phyloP scores from a whole-genome alignment of 2,888 invertebrate genomes.

The Chymomyza procnemis region DNA sequence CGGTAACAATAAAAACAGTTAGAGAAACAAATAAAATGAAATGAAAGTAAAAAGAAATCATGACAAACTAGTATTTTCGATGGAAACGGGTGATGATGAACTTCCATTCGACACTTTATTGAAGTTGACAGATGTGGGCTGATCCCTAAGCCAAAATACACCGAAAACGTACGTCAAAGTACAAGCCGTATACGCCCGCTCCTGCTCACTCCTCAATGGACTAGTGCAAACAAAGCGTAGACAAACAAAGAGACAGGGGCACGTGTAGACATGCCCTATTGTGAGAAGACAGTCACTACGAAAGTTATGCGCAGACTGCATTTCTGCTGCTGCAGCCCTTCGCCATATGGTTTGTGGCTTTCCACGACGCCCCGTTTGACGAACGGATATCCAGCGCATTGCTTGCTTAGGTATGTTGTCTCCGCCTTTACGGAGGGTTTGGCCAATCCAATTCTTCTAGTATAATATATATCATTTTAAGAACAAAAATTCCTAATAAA shows the following conservation, averaged over 20 bases:
- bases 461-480: no score
- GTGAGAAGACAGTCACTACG: neutral
- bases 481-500: no score
- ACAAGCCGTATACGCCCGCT: neutral
- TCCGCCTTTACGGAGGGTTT: no score
- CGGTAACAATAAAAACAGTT: slow-evolving; percentile 52
- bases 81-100: slow-evolving; percentile 64
- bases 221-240: neutral
- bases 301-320: no score
- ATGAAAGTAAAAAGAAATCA: slow-evolving; percentile 48
- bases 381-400: no score
- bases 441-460: no score
- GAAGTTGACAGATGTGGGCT: slow-evolving; percentile 76
- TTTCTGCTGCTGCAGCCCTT: no score
- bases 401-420: no score
- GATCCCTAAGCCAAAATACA: slow-evolving; percentile 13
- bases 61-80: slow-evolving; percentile 28
- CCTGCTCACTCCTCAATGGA: neutral
- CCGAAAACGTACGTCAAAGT: neutral
- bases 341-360: no score
- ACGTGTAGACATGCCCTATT: neutral
- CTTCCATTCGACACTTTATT: slow-evolving; percentile 73
- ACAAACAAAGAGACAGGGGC: neutral
- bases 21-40: slow-evolving; percentile 36
- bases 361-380: no score